These are phyloP conservation scores for Aplysia californica DNA, from an alignment of 1,140 invertebrate species.

Conservation along the genomic window DNA sequence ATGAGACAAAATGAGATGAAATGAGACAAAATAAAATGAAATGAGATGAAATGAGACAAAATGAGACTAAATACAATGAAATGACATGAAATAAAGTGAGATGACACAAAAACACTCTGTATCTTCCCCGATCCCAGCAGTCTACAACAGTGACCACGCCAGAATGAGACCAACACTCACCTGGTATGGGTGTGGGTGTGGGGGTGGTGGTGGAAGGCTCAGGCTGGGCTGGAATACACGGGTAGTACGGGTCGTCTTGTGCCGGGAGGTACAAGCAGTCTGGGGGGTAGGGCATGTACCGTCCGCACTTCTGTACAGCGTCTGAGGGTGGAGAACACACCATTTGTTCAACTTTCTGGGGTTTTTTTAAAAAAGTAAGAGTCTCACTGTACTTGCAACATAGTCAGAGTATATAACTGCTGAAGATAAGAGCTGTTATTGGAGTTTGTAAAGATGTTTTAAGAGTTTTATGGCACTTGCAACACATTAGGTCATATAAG, in stretches of 20 bases:
- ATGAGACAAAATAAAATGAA: neutral
- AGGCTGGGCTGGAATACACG: neutral
- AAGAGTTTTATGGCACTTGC: neutral
- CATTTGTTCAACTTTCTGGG: no score
- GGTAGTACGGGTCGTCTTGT: neutral
- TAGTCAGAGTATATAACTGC: no score
- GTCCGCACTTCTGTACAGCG: conserved; percentile 6
- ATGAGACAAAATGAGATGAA: no score
- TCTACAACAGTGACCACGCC: neutral
- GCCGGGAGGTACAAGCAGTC: neutral
- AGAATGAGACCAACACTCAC: neutral
- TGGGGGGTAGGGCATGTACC: neutral
- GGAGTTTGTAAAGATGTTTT: neutral
- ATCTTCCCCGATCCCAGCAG: neutral
- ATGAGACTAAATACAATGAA: neutral
- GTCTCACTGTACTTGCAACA: neutral
- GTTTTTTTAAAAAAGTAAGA: neutral
- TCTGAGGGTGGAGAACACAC: neutral
- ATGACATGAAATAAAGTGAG: neutral
- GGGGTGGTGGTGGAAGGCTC: neutral
- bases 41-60: neutral
- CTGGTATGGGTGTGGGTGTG: neutral
- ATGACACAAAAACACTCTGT: neutral
- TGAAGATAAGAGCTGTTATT: neutral
- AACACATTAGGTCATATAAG: neutral